phyloP scores from a whole-genome alignment of 2,888 invertebrate species.

The Nomada goodeniana region DNA sequence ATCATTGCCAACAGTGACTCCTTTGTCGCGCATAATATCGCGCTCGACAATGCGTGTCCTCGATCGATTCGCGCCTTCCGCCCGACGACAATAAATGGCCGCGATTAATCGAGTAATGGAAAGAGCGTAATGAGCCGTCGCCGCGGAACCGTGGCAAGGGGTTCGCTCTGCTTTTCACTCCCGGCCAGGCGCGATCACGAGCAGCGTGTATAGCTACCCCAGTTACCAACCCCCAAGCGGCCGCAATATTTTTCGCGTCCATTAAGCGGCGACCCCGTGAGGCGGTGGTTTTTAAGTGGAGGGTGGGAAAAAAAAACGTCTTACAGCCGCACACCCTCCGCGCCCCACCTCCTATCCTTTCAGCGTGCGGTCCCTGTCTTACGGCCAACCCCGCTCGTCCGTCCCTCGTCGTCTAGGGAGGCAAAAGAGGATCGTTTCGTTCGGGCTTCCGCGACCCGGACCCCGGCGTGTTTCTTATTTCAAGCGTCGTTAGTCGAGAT shows the following conservation, averaged over 20 bases:
- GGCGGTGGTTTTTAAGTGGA: slow-evolving; percentile 67
- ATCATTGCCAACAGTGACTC: slow-evolving; percentile 32
- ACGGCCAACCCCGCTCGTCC: background rate
- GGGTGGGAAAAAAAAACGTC: slow-evolving; percentile 49
- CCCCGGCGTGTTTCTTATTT: slow-evolving; percentile 61
- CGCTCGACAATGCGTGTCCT: slow-evolving; percentile 77
- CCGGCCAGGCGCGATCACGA: slow-evolving; percentile 48
- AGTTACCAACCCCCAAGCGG: slow-evolving; percentile 45
- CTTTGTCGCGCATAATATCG: slow-evolving; percentile 70
- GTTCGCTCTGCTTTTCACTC: slow-evolving; percentile 56
- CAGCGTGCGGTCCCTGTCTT: background rate
- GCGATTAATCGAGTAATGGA: slow-evolving; percentile 81
- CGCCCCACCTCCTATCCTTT: background rate
- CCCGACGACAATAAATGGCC: slow-evolving; percentile 76
- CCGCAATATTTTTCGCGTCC: slow-evolving; percentile 81
- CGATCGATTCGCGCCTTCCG: slow-evolving; percentile 74
- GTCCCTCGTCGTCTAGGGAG: background rate
- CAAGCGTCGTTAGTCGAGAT: slow-evolving; percentile 69
- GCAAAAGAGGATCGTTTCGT: slow-evolving; percentile 25
- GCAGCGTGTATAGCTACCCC: slow-evolving; percentile 46
- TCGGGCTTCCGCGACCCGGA: slow-evolving; percentile 6
- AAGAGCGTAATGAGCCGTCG: slow-evolving; percentile 77
- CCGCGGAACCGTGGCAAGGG: slow-evolving; percentile 29
- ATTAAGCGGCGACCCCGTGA: slow-evolving; percentile 72
- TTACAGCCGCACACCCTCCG: slow-evolving; percentile 39